phyloP scores from a whole-genome alignment of 2,113 vertebrate species.

The human (Homo sapiens) region DNA sequence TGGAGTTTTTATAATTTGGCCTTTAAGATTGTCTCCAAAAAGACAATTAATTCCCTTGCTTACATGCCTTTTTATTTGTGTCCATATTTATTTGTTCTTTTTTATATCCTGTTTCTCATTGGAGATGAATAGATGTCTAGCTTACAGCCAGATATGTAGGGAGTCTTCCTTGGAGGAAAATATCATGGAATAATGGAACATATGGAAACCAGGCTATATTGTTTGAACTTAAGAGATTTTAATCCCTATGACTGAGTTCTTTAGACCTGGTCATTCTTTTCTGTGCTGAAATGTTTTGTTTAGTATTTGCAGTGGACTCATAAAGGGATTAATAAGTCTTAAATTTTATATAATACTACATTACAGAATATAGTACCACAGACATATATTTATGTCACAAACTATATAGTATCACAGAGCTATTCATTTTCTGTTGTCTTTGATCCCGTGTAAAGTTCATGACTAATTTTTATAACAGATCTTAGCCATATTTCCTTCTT shows the following conservation, averaged over 20 bases:
- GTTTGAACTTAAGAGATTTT: neutral
- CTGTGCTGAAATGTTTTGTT: neutral
- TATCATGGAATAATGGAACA: neutral
- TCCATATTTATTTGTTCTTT: neutral
- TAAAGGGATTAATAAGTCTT: neutral
- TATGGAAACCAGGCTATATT: neutral
- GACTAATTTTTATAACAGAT: neutral
- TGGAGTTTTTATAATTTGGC: neutral
- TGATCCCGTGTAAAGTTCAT: neutral
- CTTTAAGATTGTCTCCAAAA: conserved; percentile 1
- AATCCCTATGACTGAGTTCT: neutral
- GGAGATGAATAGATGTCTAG: neutral
- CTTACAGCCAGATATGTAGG: neutral
- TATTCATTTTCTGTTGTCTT: neutral
- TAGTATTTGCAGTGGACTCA: neutral
- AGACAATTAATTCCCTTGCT: neutral
- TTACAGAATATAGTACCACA: neutral
- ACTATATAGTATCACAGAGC: neutral
- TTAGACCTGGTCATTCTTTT: neutral
- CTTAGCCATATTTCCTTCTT: neutral
- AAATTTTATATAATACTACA: neutral
- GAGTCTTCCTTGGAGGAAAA: neutral
- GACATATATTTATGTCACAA: neutral
- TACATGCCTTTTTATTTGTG: neutral
- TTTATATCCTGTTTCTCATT: neutral